Percentiles rank a stretch among this genome's conserved stretches.
phyloP scores from a whole-genome alignment of 2,797 vertebrate genomes.

The Sciurus carolinensis region DNA sequence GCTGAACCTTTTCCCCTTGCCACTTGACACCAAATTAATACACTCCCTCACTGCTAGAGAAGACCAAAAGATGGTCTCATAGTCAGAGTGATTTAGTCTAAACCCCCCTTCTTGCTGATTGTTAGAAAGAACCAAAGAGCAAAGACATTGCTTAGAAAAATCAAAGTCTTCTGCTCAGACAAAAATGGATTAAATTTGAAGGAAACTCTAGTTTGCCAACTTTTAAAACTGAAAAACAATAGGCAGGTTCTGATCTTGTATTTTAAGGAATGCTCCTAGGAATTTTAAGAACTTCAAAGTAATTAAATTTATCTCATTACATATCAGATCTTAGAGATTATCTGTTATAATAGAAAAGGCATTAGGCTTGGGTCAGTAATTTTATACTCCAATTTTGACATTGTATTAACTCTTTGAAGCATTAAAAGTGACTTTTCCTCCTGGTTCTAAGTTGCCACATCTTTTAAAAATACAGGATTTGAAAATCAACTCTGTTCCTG shows the following conservation, averaged over 20 bases:
- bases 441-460: not conserved
- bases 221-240: not conserved
- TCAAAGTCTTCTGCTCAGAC: not conserved
- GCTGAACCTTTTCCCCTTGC: slow-evolving; percentile 31
- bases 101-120: slow-evolving; percentile 6
- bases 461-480: not conserved
- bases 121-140: slow-evolving; percentile 36
- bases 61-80: slow-evolving; percentile 44
- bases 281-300: not conserved
- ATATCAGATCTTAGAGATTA: not conserved
- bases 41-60: slow-evolving; percentile 32
- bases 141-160: not conserved
- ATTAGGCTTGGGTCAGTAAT: slow-evolving; percentile 19
- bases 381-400: not conserved
- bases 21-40: slow-evolving; percentile 54
- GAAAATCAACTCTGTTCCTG: not conserved
- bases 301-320: slow-evolving; percentile 15
- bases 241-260: not conserved
- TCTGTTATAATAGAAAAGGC: not conserved
- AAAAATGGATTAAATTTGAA: not conserved
- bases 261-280: not conserved
- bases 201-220: not conserved
- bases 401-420: slow-evolving; percentile 1
- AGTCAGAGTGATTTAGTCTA: slow-evolving; percentile 51
- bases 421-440: not conserved